Evolutionary conservation across 2,113 vertebrate species (phyloP).

Genomic region (Clupea harengus): DNA sequence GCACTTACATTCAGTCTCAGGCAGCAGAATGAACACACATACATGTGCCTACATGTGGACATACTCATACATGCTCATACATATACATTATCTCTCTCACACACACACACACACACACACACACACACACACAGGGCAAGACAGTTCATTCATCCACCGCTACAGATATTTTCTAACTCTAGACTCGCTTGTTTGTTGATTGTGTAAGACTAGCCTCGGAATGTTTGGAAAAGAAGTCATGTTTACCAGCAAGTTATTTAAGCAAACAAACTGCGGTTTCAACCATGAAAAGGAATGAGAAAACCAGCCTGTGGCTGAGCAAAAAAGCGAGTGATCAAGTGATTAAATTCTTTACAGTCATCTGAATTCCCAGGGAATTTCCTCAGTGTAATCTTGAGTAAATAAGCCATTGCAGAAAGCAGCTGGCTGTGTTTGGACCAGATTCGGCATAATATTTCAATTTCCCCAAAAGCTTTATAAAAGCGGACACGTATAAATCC

Average conservation of each 20-base stretch:
- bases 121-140: not conserved
- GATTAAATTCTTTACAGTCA: slow-evolving; percentile 16
- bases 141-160: not conserved
- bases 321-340: not conserved
- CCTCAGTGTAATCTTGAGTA: slow-evolving; percentile 7
- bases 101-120: not conserved
- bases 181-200: not conserved
- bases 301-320: not conserved
- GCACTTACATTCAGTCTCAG: not conserved
- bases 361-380: not conserved
- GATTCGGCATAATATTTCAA: not conserved
- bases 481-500: not conserved
- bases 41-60: slow-evolving; percentile 1
- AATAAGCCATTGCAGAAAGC: not conserved
- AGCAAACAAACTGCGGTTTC: not conserved
- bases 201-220: not conserved
- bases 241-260: not conserved
- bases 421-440: slow-evolving; percentile 1
- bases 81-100: not conserved
- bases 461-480: slow-evolving; percentile 13
- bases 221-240: not conserved
- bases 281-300: not conserved
- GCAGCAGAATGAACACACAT: not conserved
- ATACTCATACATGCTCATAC: not conserved
- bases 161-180: not conserved